These are phyloP conservation scores for Phrynocephalus vlangalii DNA, from an alignment of 2,797 vertebrate species.

Conservation along the genomic window DNA sequence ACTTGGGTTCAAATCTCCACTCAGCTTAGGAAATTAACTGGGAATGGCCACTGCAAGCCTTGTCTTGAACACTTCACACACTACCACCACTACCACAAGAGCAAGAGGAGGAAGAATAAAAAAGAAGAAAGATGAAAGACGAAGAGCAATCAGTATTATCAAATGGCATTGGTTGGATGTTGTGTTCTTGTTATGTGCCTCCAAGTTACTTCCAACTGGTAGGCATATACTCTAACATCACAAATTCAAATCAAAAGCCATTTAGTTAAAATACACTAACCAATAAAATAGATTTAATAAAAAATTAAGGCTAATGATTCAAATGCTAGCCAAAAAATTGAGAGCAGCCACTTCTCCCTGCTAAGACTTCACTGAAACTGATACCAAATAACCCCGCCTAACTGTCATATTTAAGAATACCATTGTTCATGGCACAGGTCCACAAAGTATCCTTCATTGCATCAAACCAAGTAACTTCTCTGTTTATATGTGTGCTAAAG, in stretches of 20 bases:
- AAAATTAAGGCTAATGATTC: not conserved
- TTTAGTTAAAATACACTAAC: not conserved
- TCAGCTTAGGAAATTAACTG: too few relatives aligned
- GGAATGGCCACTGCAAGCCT: too few relatives aligned
- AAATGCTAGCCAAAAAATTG: not conserved
- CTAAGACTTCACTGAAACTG: not conserved
- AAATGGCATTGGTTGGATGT: too few relatives aligned
- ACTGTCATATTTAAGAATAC: slow-evolving; percentile 3
- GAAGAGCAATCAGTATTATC: too few relatives aligned
- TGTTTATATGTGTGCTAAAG: slow-evolving; percentile 1
- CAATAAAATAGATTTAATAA: not conserved
- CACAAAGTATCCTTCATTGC: not conserved
- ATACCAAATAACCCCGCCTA: not conserved
- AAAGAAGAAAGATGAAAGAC: too few relatives aligned
- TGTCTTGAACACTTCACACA: too few relatives aligned
- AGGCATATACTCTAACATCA: not conserved
- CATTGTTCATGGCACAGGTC: not conserved
- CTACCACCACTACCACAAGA: too few relatives aligned
- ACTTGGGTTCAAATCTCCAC: too few relatives aligned
- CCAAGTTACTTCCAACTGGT: too few relatives aligned
- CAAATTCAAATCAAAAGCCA: not conserved
- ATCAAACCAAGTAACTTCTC: not conserved
- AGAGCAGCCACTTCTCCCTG: not conserved
- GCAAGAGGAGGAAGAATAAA: too few relatives aligned
- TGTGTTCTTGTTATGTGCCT: too few relatives aligned